Conservation (phyloP, 2,888 invertebrate species). For the Andrena bucephala region DNA sequence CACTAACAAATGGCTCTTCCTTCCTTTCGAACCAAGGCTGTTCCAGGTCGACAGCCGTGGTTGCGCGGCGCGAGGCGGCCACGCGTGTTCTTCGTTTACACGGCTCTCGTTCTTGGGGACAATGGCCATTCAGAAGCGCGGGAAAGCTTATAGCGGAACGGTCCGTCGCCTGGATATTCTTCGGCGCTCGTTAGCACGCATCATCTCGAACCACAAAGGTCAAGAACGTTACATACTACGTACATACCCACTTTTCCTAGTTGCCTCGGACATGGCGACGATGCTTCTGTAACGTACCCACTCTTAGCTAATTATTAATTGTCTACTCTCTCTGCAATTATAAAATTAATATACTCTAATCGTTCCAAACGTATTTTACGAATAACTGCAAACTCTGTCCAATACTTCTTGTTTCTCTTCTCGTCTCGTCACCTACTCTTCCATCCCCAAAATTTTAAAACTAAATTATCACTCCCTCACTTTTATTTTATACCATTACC, state of each 20-base stretch:
- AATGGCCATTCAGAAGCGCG: conserved; percentile 62
- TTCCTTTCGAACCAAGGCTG: conserved; percentile 66
- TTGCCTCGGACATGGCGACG: no score
- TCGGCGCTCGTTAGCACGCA: conserved; percentile 13
- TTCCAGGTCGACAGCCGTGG: conserved; percentile 65
- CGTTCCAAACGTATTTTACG: no score
- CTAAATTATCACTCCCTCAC: no score
- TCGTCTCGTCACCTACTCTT: no score
- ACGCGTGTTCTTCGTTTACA: conserved; percentile 62
- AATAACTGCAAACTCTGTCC: no score
- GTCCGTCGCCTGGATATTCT: conserved; percentile 50
- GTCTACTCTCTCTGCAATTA: no score
- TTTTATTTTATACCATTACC: no score
- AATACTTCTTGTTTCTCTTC: no score
- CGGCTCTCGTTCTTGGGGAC: conserved; percentile 59
- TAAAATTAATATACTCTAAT: no score
- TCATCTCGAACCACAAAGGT: conserved; percentile 2
- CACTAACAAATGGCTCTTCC: conserved; percentile 69
- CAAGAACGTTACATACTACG: background rate
- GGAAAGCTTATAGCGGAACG: conserved; percentile 46
- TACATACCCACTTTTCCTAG: background rate
- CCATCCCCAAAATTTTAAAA: no score
- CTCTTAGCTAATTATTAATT: no score
- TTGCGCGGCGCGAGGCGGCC: conserved; percentile 61
- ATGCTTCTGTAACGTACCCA: no score